Conservation (phyloP, 2,888 invertebrate species). For the Therioaphis trifolii region DNA sequence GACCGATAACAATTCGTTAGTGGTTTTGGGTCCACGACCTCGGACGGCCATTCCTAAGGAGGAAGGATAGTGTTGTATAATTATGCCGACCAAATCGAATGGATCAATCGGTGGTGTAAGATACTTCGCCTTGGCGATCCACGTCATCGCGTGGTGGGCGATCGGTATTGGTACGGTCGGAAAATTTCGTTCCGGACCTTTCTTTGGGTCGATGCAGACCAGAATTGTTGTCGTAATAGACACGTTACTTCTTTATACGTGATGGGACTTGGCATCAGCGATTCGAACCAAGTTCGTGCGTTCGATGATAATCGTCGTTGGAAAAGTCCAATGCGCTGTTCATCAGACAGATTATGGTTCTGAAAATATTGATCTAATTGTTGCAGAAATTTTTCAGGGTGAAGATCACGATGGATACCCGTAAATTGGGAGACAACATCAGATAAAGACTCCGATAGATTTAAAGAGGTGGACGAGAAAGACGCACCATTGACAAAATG, state of each 20-base stretch:
- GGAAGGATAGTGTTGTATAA: not conserved
- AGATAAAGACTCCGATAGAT: too few species aligned
- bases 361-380: not conserved
- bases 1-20: not conserved
- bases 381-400: not conserved
- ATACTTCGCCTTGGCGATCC: not conserved
- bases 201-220: not conserved
- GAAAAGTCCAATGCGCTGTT: not conserved
- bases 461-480: too few species aligned
- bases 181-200: not conserved
- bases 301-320: not conserved
- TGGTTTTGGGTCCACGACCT: not conserved
- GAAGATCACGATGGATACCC: not conserved
- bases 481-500: too few species aligned
- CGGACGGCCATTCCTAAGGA: not conserved
- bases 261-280: not conserved
- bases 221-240: not conserved
- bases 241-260: not conserved
- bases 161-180: not conserved
- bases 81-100: not conserved
- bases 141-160: not conserved
- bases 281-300: not conserved
- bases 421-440: too few species aligned
- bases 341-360: not conserved
- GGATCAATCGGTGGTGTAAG: not conserved